phyloP scores from a whole-genome alignment of 1,140 invertebrate genomes.

The Cephus cinctus region DNA sequence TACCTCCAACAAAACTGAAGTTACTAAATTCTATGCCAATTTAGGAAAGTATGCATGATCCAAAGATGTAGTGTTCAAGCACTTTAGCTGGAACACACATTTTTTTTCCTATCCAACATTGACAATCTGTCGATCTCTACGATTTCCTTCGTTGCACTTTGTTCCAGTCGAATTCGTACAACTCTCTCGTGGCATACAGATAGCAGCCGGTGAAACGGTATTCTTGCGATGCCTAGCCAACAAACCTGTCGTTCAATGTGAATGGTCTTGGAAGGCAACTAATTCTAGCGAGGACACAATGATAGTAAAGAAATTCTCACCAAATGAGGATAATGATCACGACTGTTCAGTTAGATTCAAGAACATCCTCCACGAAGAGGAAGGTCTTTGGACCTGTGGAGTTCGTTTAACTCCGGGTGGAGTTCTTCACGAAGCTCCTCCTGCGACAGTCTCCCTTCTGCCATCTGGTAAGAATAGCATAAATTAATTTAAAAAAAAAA shows the following conservation, averaged over 20 bases:
- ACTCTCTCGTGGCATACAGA: conserved; percentile 48
- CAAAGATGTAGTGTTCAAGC: background rate
- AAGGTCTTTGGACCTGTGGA: conserved; percentile 53
- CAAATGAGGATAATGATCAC: conserved; percentile 45
- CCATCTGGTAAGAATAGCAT: conserved; percentile 36
- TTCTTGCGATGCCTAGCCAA: conserved; percentile 47
- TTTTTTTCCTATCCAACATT: background rate
- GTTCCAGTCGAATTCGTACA: conserved; percentile 50
- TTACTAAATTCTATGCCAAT: too few relatives aligned
- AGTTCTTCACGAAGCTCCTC: conserved; percentile 44
- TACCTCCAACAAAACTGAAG: too few relatives aligned
- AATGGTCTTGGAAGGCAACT: conserved; percentile 51
- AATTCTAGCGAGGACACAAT: conserved; percentile 43
- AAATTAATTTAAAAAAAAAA: background rate
- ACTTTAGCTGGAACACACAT: background rate
- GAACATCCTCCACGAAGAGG: conserved; percentile 50
- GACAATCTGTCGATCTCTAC: too few relatives aligned
- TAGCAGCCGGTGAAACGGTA: conserved; percentile 48
- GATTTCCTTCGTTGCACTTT: background rate
- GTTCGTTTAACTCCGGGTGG: conserved; percentile 42
- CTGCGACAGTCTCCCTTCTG: conserved; percentile 46
- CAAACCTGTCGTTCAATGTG: conserved; percentile 50
- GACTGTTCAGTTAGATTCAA: conserved; percentile 53
- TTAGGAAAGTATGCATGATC: conserved; percentile 3
- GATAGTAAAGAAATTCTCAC: conserved; percentile 43